These are phyloP conservation scores for Plodia interpunctella DNA, from an alignment of 1,140 invertebrate species.

Conservation along the genomic window DNA sequence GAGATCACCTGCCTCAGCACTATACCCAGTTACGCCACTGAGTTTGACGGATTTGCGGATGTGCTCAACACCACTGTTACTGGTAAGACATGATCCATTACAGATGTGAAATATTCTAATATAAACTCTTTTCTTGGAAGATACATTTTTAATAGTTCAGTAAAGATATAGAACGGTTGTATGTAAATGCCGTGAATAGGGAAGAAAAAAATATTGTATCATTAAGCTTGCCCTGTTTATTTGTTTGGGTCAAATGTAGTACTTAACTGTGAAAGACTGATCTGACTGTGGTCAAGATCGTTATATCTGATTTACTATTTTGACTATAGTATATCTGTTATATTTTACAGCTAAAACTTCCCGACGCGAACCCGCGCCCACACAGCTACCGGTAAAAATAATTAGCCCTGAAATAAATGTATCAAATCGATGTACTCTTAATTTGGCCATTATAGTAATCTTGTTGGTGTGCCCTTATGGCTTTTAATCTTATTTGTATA, in stretches of 20 bases:
- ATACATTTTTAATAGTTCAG: no score
- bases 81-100: conserved; percentile 77
- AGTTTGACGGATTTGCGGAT: conserved; percentile 82
- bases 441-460: conserved; percentile 22
- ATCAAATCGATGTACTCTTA: conserved; percentile 21
- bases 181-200: no score
- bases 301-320: no score
- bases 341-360: conserved; percentile 58
- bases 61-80: conserved; percentile 80
- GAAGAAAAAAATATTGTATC: no score
- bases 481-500: conserved; percentile 7
- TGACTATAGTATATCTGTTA: conserved; percentile 10
- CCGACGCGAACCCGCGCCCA: conserved; percentile 51
- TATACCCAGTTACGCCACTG: conserved; percentile 82
- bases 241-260: no score
- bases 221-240: no score
- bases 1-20: conserved; percentile 84
- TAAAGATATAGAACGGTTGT: no score
- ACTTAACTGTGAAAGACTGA: no score
- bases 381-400: conserved; percentile 63
- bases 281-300: no score
- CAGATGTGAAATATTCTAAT: no score
- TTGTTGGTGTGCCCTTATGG: conserved; percentile 31
- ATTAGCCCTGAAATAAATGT: conserved; percentile 46
- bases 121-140: no score